phyloP scores from a whole-genome alignment of 2,888 invertebrate genomes.

The Meganola albula region DNA sequence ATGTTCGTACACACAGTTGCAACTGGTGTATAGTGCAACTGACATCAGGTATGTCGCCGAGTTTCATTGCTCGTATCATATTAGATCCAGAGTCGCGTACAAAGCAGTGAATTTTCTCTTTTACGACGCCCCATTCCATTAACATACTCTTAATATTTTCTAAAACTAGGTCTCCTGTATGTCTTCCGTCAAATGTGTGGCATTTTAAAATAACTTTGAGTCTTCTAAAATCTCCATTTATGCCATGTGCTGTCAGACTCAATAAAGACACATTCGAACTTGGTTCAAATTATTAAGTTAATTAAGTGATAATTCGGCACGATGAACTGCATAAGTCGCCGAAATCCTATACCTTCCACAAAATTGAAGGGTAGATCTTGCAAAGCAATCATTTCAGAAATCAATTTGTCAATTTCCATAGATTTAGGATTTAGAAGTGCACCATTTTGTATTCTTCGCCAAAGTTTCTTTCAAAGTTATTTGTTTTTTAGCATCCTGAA shows the following conservation, averaged over 20 bases:
- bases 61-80: conserved; percentile 25
- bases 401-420: conserved; percentile 21
- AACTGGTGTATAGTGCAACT: conserved; percentile 27
- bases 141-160: conserved; percentile 20
- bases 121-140: conserved; percentile 22
- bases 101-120: conserved; percentile 23
- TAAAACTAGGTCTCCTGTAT: conserved; percentile 19
- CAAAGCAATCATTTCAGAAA: conserved; percentile 28
- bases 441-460: conserved; percentile 4
- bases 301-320: conserved; percentile 26
- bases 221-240: conserved; percentile 17
- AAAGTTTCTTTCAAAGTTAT: not conserved
- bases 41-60: conserved; percentile 21
- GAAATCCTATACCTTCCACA: conserved; percentile 27
- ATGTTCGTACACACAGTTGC: conserved; percentile 13
- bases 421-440: conserved; percentile 9
- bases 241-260: conserved; percentile 24
- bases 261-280: conserved; percentile 26
- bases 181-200: conserved; percentile 17
- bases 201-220: conserved; percentile 24
- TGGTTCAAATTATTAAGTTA: too few species aligned
- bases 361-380: conserved; percentile 27
- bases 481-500: not conserved
- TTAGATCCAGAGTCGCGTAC: conserved; percentile 23
- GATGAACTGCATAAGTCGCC: conserved; percentile 18